Evolutionary conservation across 2,888 invertebrate genomes (phyloP).

Genomic region (Eupithecia insigniata): DNA sequence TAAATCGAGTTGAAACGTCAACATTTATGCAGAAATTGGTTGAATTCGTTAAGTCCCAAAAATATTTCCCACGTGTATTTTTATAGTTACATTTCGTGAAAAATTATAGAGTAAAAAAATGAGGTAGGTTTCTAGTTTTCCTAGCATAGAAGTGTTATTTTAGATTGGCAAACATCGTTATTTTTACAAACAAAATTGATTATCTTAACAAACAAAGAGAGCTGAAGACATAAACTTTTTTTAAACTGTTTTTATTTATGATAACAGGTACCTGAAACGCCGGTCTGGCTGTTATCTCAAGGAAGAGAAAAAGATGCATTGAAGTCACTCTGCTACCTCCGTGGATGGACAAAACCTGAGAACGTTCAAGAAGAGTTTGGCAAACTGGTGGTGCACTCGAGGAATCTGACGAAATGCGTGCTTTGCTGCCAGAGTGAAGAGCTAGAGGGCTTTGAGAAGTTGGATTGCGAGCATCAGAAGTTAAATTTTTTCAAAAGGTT

Average conservation of each 20-base stretch:
- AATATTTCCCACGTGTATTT: not conserved
- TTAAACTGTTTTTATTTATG: too few species aligned
- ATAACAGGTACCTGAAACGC: slow-evolving; percentile 82
- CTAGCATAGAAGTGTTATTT: not conserved
- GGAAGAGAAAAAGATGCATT: slow-evolving; percentile 79
- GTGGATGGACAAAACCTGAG: slow-evolving; percentile 81
- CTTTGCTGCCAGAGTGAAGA: slow-evolving; percentile 63
- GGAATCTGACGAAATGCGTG: slow-evolving; percentile 65
- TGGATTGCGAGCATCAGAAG: slow-evolving; percentile 62
- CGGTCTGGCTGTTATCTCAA: slow-evolving; percentile 82
- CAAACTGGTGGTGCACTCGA: slow-evolving; percentile 69
- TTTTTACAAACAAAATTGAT: not conserved
- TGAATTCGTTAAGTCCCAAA: not conserved
- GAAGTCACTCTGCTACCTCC: slow-evolving; percentile 80
- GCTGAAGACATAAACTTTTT: too few species aligned
- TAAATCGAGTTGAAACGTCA: not conserved
- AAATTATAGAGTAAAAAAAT: not conserved
- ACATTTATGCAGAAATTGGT: not conserved
- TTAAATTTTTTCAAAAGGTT: slow-evolving; percentile 69
- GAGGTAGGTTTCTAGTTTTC: not conserved
- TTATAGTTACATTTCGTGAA: not conserved
- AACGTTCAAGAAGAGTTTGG: slow-evolving; percentile 78
- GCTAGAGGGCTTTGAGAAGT: slow-evolving; percentile 32
- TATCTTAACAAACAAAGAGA: not conserved
- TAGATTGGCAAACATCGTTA: not conserved